phyloP scores from a whole-genome alignment of 2,797 vertebrate genomes.

The Rhinogobio ventralis region DNA sequence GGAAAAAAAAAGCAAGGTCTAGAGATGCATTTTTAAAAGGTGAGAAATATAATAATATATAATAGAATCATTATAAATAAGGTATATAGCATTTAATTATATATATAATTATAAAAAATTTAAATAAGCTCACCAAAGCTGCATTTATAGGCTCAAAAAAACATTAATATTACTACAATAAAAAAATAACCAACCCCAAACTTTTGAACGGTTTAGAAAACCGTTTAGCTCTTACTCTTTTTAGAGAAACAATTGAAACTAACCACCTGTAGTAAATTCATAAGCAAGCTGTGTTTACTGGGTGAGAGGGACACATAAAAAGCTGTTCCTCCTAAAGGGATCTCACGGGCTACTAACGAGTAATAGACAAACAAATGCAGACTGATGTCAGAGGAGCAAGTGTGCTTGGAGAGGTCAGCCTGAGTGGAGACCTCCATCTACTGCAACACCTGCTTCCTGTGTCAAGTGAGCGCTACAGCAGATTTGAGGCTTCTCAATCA shows the following conservation, averaged over 20 bases:
- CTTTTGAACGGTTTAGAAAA: neutral
- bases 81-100: no score
- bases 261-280: neutral
- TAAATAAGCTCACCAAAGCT: no score
- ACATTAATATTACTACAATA: no score
- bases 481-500: conserved; percentile 26
- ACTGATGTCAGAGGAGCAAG: conserved; percentile 15
- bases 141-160: no score
- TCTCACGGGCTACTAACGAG: neutral
- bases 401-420: neutral
- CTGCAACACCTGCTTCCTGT: conserved; percentile 28
- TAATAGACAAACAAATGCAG: conserved; percentile 22
- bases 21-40: no score
- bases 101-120: no score
- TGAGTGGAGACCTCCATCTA: conserved; percentile 25
- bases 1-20: no score
- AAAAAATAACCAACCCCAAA: no score
- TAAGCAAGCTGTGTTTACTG: conserved; percentile 4
- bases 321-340: neutral
- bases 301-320: neutral
- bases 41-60: no score
- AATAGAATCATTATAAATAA: no score
- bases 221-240: neutral
- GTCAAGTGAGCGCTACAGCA: neutral
- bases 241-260: neutral